Base-by-base conservation (phyloP, 2,888 invertebrate species). In the Lymantria dispar region DNA sequence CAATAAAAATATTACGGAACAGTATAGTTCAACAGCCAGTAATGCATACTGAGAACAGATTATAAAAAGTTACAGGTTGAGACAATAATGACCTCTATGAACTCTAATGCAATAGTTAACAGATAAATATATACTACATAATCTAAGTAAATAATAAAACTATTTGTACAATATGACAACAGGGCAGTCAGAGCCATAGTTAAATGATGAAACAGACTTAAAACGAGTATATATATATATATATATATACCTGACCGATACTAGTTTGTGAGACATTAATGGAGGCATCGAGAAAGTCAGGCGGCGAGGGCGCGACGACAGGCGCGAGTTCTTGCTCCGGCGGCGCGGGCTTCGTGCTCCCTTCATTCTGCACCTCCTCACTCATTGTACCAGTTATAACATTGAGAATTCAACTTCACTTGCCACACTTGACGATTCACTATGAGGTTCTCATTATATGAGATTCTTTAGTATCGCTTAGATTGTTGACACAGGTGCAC, bases 311-410 rank as follows among this genome's bases (percentile, higher is more conserved):
- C 47, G 43, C 53, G 60, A 70, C 52, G 59, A 66, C 62, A 67
- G 72, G 22, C 33, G 29, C 65, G 58, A 55, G 58, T 59, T 76
- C 78, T 49, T 59, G 64, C 14, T 50, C 54, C 50, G 62, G 68
- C 60, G 73, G 67, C 64, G 75, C 72, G 69, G 71, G 73, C 62
- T 76, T 78, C 65, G 75, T 78, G 68, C 78, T 79, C 58, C 79
- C 83, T 69, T 83, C 87, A 77, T 83, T 76, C 73, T 83, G 83
- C 65, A 72, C 79, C 79, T 88, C 87, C 76, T 88, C 89, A 72
- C 88, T 90, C 90, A 91, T 89, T 73, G 76, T 85, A 81, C 76
- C 67, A 78, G 75, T 73, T 74, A 72, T 73, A 76, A 69, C 76
- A 78, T 80, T 64, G 70, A 72, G 67, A 64, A 60, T 56, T 50